These are phyloP conservation scores for Bambusicola thoracicus DNA, from an alignment of 2,113 vertebrate species.

Conservation along the genomic window DNA sequence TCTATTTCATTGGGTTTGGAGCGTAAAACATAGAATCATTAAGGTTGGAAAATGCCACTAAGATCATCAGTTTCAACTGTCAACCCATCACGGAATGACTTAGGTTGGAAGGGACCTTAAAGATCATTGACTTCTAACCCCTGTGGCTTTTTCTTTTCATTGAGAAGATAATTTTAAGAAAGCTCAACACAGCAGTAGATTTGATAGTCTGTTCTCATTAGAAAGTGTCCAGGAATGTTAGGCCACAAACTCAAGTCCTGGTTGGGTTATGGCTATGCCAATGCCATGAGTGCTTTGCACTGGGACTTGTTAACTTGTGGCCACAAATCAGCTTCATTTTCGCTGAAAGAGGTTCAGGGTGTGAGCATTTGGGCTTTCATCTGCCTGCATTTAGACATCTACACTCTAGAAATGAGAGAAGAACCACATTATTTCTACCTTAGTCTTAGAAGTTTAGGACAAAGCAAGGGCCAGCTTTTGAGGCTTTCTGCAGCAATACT, in stretches of 20 bases:
- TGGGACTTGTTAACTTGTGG: neutral
- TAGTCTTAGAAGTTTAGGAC: neutral
- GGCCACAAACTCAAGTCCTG: neutral
- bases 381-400: neutral
- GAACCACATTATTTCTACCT: neutral
- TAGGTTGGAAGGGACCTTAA: neutral
- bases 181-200: neutral
- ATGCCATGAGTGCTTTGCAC: neutral
- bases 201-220: neutral
- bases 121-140: neutral
- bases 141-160: neutral
- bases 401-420: neutral
- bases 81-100: no score
- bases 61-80: neutral
- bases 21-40: neutral
- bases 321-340: neutral
- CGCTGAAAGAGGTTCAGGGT: neutral
- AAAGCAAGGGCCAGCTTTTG: rapidly evolving
- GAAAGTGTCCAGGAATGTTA: neutral
- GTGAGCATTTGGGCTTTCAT: rapidly evolving
- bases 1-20: neutral
- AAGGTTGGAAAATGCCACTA: neutral
- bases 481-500: rapidly evolving
- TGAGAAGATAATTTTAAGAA: neutral
- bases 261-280: neutral